Evolutionary conservation across 2,888 invertebrate genomes (phyloP).

Genomic region (Orthosia gracilis): DNA sequence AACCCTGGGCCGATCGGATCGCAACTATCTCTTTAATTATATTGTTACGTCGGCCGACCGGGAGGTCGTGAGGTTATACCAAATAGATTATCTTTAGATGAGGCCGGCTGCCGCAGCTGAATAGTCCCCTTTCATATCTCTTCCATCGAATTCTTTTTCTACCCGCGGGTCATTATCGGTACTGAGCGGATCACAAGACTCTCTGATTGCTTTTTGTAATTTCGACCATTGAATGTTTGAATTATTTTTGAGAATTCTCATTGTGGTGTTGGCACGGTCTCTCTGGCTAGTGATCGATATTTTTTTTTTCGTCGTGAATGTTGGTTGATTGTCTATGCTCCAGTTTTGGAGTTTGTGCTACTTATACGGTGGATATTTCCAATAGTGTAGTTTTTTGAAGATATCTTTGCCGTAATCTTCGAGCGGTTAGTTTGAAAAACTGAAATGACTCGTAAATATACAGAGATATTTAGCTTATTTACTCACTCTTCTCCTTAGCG

Average conservation of each 20-base stretch:
- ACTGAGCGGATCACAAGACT: slow-evolving; percentile 77
- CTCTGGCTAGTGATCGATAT: slow-evolving; percentile 73
- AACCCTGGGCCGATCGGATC: slow-evolving; percentile 71
- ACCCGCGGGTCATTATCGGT: slow-evolving; percentile 83
- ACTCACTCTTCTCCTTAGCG: no score
- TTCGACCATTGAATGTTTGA: slow-evolving; percentile 84
- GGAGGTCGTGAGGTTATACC: slow-evolving; percentile 90
- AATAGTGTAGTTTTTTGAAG: slow-evolving; percentile 33
- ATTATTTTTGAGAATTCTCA: slow-evolving; percentile 83
- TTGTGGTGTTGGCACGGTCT: slow-evolving; percentile 77
- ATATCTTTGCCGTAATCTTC: slow-evolving; percentile 34
- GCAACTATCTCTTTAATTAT: slow-evolving; percentile 89
- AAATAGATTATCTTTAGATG: slow-evolving; percentile 90
- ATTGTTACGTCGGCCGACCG: slow-evolving; percentile 86
- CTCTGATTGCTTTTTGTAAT: slow-evolving; percentile 87
- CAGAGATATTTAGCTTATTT: not conserved
- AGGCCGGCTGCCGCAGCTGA: slow-evolving; percentile 72
- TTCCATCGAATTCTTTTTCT: slow-evolving; percentile 83
- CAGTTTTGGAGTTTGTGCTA: slow-evolving; percentile 53
- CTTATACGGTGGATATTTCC: slow-evolving; percentile 42
- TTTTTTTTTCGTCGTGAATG: slow-evolving; percentile 66
- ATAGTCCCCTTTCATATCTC: slow-evolving; percentile 83
- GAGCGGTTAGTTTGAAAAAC: slow-evolving; percentile 39
- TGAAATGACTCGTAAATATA: not conserved
- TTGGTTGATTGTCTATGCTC: slow-evolving; percentile 66